Percentiles rank a stretch among this genome's conserved stretches.
Evolutionary conservation across 1,140 invertebrate genomes (phyloP).

Genomic region (Lordiphosa stackelbergi): DNA sequence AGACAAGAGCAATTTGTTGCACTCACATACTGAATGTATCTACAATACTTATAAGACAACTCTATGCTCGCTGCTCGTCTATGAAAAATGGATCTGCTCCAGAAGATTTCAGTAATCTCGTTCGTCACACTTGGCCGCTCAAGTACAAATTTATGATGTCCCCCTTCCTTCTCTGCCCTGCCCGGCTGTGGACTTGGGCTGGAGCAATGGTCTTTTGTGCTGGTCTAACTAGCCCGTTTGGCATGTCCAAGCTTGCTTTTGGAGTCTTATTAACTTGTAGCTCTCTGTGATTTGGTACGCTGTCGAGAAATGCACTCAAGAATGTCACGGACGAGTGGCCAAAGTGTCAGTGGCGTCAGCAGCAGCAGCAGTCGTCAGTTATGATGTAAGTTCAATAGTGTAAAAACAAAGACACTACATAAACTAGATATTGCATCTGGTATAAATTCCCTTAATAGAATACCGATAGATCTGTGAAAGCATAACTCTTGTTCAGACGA

Average conservation of each 20-base stretch:
- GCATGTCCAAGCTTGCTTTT: constrained; percentile 40
- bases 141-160: constrained; percentile 76
- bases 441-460: no score
- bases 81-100: constrained; percentile 77
- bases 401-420: constrained; percentile 2
- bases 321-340: constrained; percentile 61
- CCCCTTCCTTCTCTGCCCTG: background rate
- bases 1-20: constrained; percentile 68
- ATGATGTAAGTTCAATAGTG: constrained; percentile 65
- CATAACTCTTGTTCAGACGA: no score
- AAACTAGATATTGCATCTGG: no score
- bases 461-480: no score
- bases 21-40: constrained; percentile 37
- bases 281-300: constrained; percentile 21
- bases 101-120: constrained; percentile 77
- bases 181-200: constrained; percentile 2
- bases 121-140: constrained; percentile 77
- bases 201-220: constrained; percentile 19
- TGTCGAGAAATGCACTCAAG: constrained; percentile 57
- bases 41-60: constrained; percentile 38
- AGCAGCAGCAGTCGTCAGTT: constrained; percentile 24
- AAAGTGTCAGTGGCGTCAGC: constrained; percentile 55
- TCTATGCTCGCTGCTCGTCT: constrained; percentile 53
- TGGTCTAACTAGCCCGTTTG: constrained; percentile 19
- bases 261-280: constrained; percentile 67